Evolutionary conservation across 2,113 vertebrate genomes (phyloP).

Genomic region (Leuciscus idus): DNA sequence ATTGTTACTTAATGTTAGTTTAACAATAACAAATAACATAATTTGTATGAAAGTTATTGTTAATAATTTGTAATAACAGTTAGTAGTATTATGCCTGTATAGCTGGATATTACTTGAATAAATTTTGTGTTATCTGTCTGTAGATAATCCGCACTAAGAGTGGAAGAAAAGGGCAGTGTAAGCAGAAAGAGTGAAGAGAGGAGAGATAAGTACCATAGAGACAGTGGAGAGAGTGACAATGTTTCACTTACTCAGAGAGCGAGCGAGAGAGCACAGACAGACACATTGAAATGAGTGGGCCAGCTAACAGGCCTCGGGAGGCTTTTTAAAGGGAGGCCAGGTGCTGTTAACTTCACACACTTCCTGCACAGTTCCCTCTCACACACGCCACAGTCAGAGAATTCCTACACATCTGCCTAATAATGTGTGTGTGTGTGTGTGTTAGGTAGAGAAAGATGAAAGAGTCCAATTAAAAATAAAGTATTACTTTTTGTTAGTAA

Average conservation of each 20-base stretch:
- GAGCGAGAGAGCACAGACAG: conserved; percentile 66
- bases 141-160: conserved; percentile 33
- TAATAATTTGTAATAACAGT: background rate
- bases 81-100: background rate
- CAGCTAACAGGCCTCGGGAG: conserved; percentile 83
- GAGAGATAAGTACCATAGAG: conserved; percentile 68
- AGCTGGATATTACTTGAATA: conserved; percentile 8
- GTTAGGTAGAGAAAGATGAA: background rate
- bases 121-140: conserved; percentile 13
- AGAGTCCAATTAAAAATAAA: background rate
- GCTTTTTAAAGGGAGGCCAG: conserved; percentile 80
- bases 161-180: conserved; percentile 68
- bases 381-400: conserved; percentile 41
- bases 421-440: conserved; percentile 22
- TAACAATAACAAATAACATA: background rate
- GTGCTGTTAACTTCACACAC: conserved; percentile 80
- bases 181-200: conserved; percentile 70
- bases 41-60: background rate
- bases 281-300: conserved; percentile 83
- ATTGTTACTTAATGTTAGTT: background rate
- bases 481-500: background rate
- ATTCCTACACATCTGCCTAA: conserved; percentile 42
- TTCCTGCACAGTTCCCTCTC: conserved; percentile 68
- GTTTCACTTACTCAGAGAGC: conserved; percentile 66
- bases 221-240: conserved; percentile 70